Evolutionary conservation across 2,797 vertebrate genomes (phyloP).

Genomic region (Phrynocephalus guinanensis): DNA sequence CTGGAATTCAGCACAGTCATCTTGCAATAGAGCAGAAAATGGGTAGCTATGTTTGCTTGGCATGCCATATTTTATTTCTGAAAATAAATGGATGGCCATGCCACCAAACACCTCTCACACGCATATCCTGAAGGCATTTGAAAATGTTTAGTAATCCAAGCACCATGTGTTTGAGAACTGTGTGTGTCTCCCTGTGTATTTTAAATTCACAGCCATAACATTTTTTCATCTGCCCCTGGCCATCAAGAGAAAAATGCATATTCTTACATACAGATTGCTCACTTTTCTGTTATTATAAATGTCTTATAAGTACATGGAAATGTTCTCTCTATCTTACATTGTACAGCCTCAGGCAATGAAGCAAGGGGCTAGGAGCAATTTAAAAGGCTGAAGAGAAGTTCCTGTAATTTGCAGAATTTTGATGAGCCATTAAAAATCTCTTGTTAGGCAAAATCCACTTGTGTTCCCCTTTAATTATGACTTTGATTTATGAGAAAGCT

Average conservation of each 20-base stretch:
- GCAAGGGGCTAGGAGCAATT: constrained; percentile 10
- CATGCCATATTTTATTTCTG: not conserved
- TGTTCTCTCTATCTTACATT: constrained; percentile 14
- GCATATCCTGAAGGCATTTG: not conserved
- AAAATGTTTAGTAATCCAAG: not conserved
- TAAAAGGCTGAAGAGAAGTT: constrained; percentile 5
- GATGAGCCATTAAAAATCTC: not conserved
- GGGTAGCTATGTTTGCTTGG: not conserved
- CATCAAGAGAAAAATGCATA: constrained; percentile 14
- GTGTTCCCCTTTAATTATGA: constrained; percentile 1
- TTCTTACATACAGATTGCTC: constrained; percentile 16
- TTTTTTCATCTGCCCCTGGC: constrained; percentile 1
- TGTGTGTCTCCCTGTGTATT: not conserved
- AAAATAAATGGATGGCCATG: constrained; percentile 7
- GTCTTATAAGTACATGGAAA: not conserved
- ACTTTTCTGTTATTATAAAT: constrained; percentile 18
- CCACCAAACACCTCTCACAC: not conserved
- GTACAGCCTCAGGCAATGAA: constrained; percentile 6
- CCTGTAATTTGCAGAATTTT: constrained; percentile 12
- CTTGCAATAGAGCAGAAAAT: not conserved
- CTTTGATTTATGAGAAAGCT: constrained; percentile 3
- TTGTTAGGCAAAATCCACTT: not conserved
- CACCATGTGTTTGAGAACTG: not conserved
- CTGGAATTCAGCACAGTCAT: not conserved
- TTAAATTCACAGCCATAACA: constrained; percentile 15